These are phyloP conservation scores for Epizoanthus fatuus DNA, from an alignment of 92 coral and sea anemone species.

Conservation along the genomic window DNA sequence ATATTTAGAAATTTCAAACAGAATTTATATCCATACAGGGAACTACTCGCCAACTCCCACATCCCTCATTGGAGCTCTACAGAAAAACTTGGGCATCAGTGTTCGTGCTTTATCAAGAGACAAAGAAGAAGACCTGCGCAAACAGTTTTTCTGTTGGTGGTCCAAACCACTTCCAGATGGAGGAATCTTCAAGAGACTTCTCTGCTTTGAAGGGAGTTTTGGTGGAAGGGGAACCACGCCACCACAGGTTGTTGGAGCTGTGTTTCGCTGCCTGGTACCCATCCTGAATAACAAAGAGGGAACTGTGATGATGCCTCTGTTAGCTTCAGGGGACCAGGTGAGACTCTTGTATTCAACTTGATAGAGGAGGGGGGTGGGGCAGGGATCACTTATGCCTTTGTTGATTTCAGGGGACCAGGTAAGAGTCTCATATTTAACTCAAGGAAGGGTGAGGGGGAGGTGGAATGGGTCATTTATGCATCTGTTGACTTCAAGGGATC, in stretches of 20 bases:
- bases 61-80: slow-evolving; percentile 92
- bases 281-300: slow-evolving; percentile 86
- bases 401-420: slow-evolving; percentile 96
- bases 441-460: no score
- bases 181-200: slow-evolving; percentile 79
- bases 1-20: no score
- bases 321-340: slow-evolving; percentile 91
- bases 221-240: slow-evolving; percentile 72
- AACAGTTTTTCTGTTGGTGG: slow-evolving; percentile 97
- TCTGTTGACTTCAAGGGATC: slow-evolving; percentile 78
- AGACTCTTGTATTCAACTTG: not conserved
- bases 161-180: slow-evolving; percentile 89
- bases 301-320: slow-evolving; percentile 93
- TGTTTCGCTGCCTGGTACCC: slow-evolving; percentile 93
- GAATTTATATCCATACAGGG: slow-evolving; percentile 51
- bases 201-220: slow-evolving; percentile 98
- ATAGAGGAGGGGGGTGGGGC: no score
- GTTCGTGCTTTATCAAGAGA: slow-evolving; percentile 82
- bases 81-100: slow-evolving; percentile 79
- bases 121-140: slow-evolving; percentile 94
- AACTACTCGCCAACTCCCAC: slow-evolving; percentile 91
- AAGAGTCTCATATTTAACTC: not conserved
- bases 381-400: slow-evolving; percentile 73
- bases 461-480: slow-evolving; percentile 60
- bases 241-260: slow-evolving; percentile 94